Percentiles rank a stretch among this genome's conserved stretches.
These are phyloP conservation scores for Lepidostoma basale DNA, from an alignment of 1,140 invertebrate genomes.

Conservation along the genomic window DNA sequence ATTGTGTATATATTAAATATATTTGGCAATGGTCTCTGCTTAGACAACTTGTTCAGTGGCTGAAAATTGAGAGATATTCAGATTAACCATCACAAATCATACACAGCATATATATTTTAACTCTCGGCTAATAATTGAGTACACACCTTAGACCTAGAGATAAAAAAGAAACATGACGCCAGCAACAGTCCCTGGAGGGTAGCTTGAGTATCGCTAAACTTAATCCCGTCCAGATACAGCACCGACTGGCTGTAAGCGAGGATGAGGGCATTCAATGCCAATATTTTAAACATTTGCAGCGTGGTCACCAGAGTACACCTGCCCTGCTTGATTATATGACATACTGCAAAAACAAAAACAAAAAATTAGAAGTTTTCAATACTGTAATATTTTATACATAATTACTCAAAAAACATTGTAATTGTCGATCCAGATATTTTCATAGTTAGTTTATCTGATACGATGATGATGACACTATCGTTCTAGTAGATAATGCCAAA, in stretches of 20 bases:
- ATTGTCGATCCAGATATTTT: no score
- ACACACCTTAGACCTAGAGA: slow-evolving; percentile 93
- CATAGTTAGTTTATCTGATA: no score
- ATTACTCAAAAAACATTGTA: no score
- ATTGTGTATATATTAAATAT: slow-evolving; percentile 99
- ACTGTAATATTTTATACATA: no score
- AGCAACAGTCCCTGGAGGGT: slow-evolving; percentile 93
- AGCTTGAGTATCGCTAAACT: slow-evolving; percentile 96
- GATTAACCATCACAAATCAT: neutral
- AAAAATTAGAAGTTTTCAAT: neutral
- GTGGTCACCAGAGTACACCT: slow-evolving; percentile 98
- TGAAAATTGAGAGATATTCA: slow-evolving; percentile 60
- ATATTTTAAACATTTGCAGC: slow-evolving; percentile 99
- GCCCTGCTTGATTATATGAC: slow-evolving; percentile 98
- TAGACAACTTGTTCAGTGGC: slow-evolving; percentile 92
- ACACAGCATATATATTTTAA: neutral
- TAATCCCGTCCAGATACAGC: slow-evolving; percentile 96
- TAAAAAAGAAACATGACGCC: slow-evolving; percentile 96
- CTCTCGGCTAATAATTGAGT: neutral
- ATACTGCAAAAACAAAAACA: slow-evolving; percentile 72
- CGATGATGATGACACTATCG: no score
- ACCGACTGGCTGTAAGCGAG: slow-evolving; percentile 99
- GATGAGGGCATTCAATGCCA: slow-evolving; percentile 97
- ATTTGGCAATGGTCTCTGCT: slow-evolving; percentile 94
- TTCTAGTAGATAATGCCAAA: no score